Evolutionary conservation across 2,797 vertebrate species (phyloP).

Genomic region (Leptoclinus maculatus): DNA sequence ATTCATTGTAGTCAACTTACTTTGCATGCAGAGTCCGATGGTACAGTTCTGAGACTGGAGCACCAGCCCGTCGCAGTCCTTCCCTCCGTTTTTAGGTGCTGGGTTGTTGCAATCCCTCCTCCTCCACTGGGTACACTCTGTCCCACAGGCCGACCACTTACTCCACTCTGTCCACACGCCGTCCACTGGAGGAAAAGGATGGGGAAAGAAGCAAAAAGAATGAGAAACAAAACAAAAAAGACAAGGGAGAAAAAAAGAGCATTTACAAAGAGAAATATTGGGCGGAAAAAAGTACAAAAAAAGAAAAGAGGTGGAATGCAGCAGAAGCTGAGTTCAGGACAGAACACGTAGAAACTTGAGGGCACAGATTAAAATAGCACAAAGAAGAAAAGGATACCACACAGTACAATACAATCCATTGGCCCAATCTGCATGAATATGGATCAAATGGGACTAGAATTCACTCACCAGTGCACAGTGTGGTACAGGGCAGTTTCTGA

Average conservation of each 20-base stretch:
- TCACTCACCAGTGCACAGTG: constrained; percentile 89
- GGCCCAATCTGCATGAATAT: background rate
- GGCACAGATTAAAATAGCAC: background rate
- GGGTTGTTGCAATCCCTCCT: constrained; percentile 93
- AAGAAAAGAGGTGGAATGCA: background rate
- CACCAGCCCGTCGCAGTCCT: constrained; percentile 93
- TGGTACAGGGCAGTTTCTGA: constrained; percentile 93
- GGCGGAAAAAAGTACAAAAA: background rate
- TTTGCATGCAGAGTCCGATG: constrained; percentile 97
- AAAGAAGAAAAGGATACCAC: background rate
- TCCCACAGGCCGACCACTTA: constrained; percentile 98
- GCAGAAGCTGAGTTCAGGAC: background rate
- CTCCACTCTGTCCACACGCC: constrained; percentile 98
- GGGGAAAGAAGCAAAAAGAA: background rate
- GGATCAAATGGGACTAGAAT: background rate
- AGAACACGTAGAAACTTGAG: background rate
- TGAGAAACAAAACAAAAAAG: background rate
- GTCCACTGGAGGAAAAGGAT: constrained; percentile 86
- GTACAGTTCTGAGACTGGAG: constrained; percentile 98
- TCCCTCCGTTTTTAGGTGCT: constrained; percentile 93
- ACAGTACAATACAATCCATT: background rate
- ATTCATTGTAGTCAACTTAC: constrained; percentile 83
- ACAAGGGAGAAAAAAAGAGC: background rate
- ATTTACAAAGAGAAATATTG: constrained; percentile 1
- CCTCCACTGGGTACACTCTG: constrained; percentile 97